phyloP scores from a whole-genome alignment of 2,113 vertebrate genomes.

The Hippolais icterina region DNA sequence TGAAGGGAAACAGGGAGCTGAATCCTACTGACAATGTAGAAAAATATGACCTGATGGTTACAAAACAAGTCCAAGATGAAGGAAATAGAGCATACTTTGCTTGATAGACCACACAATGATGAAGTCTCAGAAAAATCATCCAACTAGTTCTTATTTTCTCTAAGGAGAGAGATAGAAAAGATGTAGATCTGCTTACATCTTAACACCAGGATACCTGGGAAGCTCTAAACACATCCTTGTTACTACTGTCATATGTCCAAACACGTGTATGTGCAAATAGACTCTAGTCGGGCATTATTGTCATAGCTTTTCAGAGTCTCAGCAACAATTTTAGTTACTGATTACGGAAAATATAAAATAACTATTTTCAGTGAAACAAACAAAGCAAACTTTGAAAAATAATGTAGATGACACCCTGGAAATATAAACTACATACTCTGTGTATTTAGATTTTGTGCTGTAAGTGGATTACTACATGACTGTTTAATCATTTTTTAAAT shows the following conservation, averaged over 20 bases:
- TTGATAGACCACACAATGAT: not conserved
- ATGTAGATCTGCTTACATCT: not conserved
- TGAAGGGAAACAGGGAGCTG: not conserved
- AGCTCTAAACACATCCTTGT: not conserved
- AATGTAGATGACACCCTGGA: not conserved
- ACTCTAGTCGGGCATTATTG: not conserved
- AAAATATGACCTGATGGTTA: not conserved
- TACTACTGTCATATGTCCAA: not conserved
- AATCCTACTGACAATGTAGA: not conserved
- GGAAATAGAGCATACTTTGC: not conserved
- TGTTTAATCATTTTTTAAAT: not conserved
- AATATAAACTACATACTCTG: not conserved
- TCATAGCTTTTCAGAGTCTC: not conserved
- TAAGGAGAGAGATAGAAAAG: not conserved
- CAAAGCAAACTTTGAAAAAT: not conserved
- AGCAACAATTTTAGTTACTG: not conserved
- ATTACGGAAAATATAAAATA: not conserved
- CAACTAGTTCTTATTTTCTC: accelerated
- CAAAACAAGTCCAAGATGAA: not conserved
- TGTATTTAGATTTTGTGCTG: not conserved
- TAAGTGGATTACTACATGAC: not conserved
- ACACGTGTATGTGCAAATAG: not conserved
- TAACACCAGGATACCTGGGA: not conserved
- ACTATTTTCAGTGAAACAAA: not conserved
- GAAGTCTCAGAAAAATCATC: not conserved